Percentiles rank a stretch among this genome's conserved stretches.
Conservation (phyloP, 2,113 vertebrate species). For the Rhinopithecus roxellana region DNA sequence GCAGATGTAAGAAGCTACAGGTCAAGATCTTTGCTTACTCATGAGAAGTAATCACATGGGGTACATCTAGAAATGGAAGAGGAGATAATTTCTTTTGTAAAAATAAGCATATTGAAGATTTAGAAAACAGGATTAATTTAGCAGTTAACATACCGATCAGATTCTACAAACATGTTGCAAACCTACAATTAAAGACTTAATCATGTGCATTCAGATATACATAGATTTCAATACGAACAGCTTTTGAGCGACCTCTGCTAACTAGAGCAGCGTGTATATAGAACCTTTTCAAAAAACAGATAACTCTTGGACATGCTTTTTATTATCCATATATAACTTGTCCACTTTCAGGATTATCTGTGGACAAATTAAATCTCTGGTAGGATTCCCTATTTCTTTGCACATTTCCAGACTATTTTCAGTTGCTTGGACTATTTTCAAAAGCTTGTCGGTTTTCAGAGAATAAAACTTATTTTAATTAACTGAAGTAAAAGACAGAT, state of each 20-base stretch:
- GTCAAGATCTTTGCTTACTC: conserved; percentile 30
- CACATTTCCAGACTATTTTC: not conserved
- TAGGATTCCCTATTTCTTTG: not conserved
- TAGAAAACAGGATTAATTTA: conserved; percentile 35
- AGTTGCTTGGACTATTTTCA: not conserved
- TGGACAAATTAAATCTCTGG: not conserved
- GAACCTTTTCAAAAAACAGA: not conserved
- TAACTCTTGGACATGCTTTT: not conserved
- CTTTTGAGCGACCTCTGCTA: not conserved
- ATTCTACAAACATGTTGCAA: not conserved
- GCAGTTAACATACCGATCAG: not conserved
- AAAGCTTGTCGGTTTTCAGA: not conserved
- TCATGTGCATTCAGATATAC: not conserved
- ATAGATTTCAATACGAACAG: not conserved
- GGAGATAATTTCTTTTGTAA: not conserved
- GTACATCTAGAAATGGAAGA: not conserved
- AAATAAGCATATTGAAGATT: not conserved
- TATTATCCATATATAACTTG: not conserved
- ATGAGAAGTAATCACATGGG: conserved; percentile 33
- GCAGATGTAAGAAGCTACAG: conserved; percentile 5
- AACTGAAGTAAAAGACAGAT: not conserved
- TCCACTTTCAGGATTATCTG: not conserved
- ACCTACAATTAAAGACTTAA: not conserved
- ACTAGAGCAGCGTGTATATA: rapidly evolving
- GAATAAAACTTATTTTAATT: not conserved